Conservation (phyloP, 1,140 invertebrate genomes). For the Aleiodes sp. region DNA sequence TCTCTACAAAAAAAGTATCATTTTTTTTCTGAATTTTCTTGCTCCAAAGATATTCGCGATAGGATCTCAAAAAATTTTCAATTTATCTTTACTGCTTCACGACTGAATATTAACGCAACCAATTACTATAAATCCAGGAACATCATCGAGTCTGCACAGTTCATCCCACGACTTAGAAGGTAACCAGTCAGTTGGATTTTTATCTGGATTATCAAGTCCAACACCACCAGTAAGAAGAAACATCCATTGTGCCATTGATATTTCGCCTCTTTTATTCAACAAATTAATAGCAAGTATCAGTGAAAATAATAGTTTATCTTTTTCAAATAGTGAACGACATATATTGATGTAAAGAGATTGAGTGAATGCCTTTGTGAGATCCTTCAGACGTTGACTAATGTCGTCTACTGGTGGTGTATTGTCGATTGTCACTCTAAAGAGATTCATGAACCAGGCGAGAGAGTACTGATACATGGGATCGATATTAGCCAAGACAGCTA, state of each 20-base stretch:
- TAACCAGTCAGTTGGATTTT: constrained; percentile 80
- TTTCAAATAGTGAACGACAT: constrained; percentile 94
- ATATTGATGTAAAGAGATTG: constrained; percentile 93
- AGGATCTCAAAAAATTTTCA: constrained; percentile 44
- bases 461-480: constrained; percentile 99
- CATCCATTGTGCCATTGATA: constrained; percentile 83
- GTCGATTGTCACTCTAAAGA: constrained; percentile 88
- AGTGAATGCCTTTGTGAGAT: constrained; percentile 85
- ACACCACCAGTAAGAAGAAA: constrained; percentile 91
- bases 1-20: no score
- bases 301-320: constrained; percentile 93
- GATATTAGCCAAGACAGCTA: constrained; percentile 87
- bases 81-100: no score
- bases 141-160: constrained; percentile 75
- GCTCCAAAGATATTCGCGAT: no score
- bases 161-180: constrained; percentile 86
- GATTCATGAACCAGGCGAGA: constrained; percentile 91
- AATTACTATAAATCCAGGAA: constrained; percentile 67
- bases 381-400: constrained; percentile 75
- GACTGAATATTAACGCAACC: no score
- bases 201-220: constrained; percentile 79
- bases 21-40: no score
- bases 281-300: constrained; percentile 86
- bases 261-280: constrained; percentile 76
- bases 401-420: constrained; percentile 89